Evolutionary conservation across 1,140 invertebrate species (phyloP).

Genomic region (Triops longicaudatus): DNA sequence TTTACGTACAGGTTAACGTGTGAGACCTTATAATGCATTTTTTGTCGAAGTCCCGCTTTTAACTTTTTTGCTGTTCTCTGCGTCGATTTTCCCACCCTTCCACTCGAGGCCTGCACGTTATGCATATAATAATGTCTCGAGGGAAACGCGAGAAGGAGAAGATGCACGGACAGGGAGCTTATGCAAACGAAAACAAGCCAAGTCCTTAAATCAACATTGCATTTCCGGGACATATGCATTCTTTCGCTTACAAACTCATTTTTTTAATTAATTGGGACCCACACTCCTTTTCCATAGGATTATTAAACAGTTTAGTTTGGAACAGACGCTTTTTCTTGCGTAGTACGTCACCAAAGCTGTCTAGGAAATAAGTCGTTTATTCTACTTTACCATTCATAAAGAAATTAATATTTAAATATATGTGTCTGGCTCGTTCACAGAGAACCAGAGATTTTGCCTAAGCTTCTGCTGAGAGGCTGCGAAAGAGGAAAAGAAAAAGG

Average conservation of each 20-base stretch:
- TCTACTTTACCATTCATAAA: no score
- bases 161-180: not conserved
- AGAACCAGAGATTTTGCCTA: not conserved
- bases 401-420: no score
- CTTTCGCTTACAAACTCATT: not conserved
- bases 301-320: not conserved
- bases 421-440: no score
- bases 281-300: not conserved
- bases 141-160: not conserved
- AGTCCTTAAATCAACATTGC: conserved; percentile 5
- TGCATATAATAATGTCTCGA: not conserved
- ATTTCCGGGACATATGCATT: conserved; percentile 7
- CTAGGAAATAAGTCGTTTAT: not conserved
- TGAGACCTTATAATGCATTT: not conserved
- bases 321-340: not conserved
- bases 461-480: not conserved
- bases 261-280: conserved; percentile 8
- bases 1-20: not conserved
- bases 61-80: not conserved
- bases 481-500: not conserved
- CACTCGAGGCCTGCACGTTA: not conserved
- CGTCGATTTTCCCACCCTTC: conserved; percentile 6
- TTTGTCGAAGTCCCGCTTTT: not conserved
- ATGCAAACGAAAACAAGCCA: conserved; percentile 4
- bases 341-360: not conserved